These are phyloP conservation scores for Callipepla squamata DNA, from an alignment of 2,113 vertebrate genomes.

Conservation along the genomic window DNA sequence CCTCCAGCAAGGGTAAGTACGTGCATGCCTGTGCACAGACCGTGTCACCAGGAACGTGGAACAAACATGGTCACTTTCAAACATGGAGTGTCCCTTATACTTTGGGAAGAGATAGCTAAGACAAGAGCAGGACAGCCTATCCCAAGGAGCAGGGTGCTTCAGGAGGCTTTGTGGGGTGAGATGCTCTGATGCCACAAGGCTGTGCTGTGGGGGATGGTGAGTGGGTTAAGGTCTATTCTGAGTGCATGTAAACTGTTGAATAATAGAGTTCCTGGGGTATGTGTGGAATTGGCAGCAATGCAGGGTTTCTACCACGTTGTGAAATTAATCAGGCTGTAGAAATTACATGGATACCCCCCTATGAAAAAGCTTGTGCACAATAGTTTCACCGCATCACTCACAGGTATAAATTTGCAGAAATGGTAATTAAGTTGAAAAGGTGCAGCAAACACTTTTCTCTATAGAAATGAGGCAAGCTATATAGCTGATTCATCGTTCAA, in stretches of 20 bases:
- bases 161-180: neutral
- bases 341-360: neutral
- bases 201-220: neutral
- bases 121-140: neutral
- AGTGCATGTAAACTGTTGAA: neutral
- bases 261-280: neutral
- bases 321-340: neutral
- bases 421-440: no score
- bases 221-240: neutral
- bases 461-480: neutral
- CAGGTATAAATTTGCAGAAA: neutral
- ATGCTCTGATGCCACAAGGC: neutral
- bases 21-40: fast-evolving
- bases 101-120: neutral
- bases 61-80: neutral
- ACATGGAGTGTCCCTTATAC: neutral
- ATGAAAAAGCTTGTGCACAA: fast-evolving
- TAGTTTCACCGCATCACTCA: neutral
- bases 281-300: neutral
- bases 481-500: neutral
- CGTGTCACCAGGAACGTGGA: neutral
- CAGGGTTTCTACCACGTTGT: neutral
- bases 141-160: neutral
- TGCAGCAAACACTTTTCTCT: neutral
- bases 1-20: neutral